Evolutionary conservation across 2,797 vertebrate genomes (phyloP), one percentile per base, ranked within the genome.

Genomic region (Oreortyx pictus): DNA sequence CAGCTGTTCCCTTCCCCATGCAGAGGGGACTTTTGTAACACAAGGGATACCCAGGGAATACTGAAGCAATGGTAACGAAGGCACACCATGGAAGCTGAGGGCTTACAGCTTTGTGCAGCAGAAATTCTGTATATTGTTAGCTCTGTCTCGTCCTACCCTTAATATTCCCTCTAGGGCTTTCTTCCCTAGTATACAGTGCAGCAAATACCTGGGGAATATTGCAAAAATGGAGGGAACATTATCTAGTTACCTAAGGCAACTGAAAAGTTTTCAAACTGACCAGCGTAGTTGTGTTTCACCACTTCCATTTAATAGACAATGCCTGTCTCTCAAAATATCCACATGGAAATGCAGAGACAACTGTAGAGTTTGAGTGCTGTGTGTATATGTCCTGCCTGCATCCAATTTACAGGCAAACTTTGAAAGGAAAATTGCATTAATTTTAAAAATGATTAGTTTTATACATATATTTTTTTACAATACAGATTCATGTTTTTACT

Each of bases 191-290:
- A 95, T 65, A 56, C 31, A 67, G 20, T n/a, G 24, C 44, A 82
- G 80, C 77, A 92, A 91, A 84, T 95, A 83, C 80, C 92, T 82
- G 62, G 94, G 92, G 95, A 95, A 93, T 91, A 89, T 19, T 71
- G 71, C 0, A 52, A 13, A 82, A 87, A 76, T 2, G 0, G 6
- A 86, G 60, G 86, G 79, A 96, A 90, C 82, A 96, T 95, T 82
- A 93, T 92, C 93, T 82, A 88, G 89, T 92, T 82, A 95, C 96
- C 92, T 96, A 91, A 95, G 93, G 94, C 89, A 96, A 95, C 52
- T 77, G 87, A 92, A 92, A 94, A 94, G 82, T 94, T 95, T 96
- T 89, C 76, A 84, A 92, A 89, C 71, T 90, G 85, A 67, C 80
- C 89, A 61, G 64, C 5, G 6, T 74, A 79, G 82, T 52, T 74